A percentile compares a stretch with the other conserved stretches of the same genome.
Evolutionary conservation across 2,113 vertebrate genomes (phyloP).

Genomic region (Mormyrus iriodes): DNA sequence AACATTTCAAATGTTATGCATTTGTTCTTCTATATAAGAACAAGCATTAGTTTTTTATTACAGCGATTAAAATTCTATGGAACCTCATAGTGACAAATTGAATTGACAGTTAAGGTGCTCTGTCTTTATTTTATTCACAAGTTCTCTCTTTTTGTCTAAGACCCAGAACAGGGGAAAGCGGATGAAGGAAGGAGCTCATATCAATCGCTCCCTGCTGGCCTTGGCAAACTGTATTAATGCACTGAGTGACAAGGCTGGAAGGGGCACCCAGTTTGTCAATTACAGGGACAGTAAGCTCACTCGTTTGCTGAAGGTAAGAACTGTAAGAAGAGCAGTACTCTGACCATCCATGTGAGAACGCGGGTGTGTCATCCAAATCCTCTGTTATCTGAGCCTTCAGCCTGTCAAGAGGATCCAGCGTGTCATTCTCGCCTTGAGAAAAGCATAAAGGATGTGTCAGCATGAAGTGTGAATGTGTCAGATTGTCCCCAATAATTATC

Average conservation of each 20-base stretch:
- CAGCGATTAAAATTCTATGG: background rate
- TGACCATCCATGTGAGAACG: background rate
- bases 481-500: background rate
- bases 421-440: background rate
- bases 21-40: background rate
- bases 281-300: conserved; percentile 55
- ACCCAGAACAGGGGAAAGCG: conserved; percentile 54
- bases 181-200: conserved; percentile 55
- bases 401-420: background rate
- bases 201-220: conserved; percentile 47
- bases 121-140: background rate
- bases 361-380: background rate
- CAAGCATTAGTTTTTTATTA: background rate
- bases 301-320: conserved; percentile 53
- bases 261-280: conserved; percentile 41
- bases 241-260: conserved; percentile 40
- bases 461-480: background rate
- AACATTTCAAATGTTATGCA: background rate
- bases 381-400: background rate
- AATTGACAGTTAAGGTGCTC: background rate
- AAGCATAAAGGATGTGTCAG: background rate
- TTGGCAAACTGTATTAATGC: conserved; percentile 54
- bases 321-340: background rate
- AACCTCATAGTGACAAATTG: background rate
- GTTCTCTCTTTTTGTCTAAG: conserved; percentile 29